phyloP scores from a whole-genome alignment of 2,888 invertebrate species.

The Ichneumoninae sp. region DNA sequence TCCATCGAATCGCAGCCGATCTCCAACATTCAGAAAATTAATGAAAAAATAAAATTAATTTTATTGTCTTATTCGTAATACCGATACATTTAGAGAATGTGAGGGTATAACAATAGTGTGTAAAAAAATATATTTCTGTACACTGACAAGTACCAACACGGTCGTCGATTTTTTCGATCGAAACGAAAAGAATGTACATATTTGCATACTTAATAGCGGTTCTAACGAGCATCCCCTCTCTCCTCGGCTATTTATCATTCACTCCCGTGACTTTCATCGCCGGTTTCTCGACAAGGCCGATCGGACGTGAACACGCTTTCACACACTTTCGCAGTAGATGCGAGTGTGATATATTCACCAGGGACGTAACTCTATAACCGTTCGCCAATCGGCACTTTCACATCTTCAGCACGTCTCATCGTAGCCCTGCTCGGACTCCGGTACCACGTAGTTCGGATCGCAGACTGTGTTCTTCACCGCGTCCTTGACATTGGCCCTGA shows the following conservation, averaged over 20 bases:
- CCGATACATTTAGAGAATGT: neutral
- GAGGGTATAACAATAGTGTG: neutral
- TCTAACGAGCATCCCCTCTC: constrained; percentile 35
- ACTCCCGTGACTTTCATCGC: constrained; percentile 52
- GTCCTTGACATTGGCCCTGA: constrained; percentile 88
- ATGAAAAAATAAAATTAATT: constrained; percentile 39
- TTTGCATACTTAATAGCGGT: constrained; percentile 35
- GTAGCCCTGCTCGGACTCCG: constrained; percentile 74
- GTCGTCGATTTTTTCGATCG: neutral
- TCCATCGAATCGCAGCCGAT: neutral
- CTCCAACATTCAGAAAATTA: constrained; percentile 5
- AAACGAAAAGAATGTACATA: constrained; percentile 33
- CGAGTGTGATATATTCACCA: constrained; percentile 1
- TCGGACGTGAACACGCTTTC: constrained; percentile 25
- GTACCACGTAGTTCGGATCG: constrained; percentile 86
- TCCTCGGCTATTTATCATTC: constrained; percentile 21
- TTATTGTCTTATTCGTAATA: constrained; percentile 19
- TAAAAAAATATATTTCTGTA: constrained; percentile 31
- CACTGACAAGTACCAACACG: neutral
- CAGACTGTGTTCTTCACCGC: constrained; percentile 89
- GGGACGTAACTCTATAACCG: neutral
- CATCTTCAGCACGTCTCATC: constrained; percentile 77
- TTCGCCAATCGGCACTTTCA: constrained; percentile 49
- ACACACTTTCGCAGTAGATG: constrained; percentile 54
- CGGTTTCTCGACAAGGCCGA: constrained; percentile 22